Conservation (phyloP, 1,140 invertebrate species). For the Chlorops oryzae region DNA sequence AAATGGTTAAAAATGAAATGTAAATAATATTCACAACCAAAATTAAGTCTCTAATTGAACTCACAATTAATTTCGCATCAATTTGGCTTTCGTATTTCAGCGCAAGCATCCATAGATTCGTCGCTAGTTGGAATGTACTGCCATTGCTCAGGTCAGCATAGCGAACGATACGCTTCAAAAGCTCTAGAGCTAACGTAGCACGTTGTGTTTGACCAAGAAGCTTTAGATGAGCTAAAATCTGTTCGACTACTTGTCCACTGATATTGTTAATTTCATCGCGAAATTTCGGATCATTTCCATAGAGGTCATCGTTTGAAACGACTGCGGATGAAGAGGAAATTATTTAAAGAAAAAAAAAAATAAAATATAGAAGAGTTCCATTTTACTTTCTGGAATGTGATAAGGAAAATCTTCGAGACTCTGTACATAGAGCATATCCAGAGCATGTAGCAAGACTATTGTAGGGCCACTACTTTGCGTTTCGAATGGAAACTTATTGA, state of each 20-base stretch:
- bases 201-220: constrained; percentile 56
- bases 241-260: constrained; percentile 68
- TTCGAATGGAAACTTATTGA: constrained; percentile 66
- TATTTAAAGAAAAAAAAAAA: not conserved
- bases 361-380: not conserved
- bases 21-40: no score
- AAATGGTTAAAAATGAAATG: no score
- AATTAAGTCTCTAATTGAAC: constrained; percentile 6
- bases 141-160: constrained; percentile 62
- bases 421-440: constrained; percentile 42
- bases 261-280: constrained; percentile 73
- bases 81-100: constrained; percentile 52
- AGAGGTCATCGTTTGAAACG: constrained; percentile 89
- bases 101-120: constrained; percentile 75
- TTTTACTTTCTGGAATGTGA: constrained; percentile 36
- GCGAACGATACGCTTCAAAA: constrained; percentile 66
- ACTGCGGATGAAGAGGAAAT: constrained; percentile 50
- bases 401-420: constrained; percentile 41
- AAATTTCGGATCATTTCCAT: constrained; percentile 84
- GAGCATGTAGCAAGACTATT: constrained; percentile 56
- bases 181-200: constrained; percentile 62
- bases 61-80: constrained; percentile 35
- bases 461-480: constrained; percentile 52
- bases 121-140: constrained; percentile 58
- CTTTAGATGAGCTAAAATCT: constrained; percentile 70